These are phyloP conservation scores for Ivindomyrus marchei DNA, from an alignment of 2,113 vertebrate genomes.

Conservation along the genomic window DNA sequence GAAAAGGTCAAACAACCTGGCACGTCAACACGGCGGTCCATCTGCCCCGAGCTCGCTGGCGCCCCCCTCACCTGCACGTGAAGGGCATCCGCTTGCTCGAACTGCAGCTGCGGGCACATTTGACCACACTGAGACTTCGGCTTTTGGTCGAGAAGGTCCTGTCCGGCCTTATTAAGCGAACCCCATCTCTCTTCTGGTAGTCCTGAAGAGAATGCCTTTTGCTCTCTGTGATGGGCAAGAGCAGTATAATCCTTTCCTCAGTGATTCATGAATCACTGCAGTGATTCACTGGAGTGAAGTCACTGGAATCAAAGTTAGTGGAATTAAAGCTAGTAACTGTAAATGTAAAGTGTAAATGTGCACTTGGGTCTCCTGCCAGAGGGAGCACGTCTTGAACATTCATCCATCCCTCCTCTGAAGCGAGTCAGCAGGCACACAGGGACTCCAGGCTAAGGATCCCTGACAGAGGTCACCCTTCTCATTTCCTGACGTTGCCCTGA, in stretches of 20 bases:
- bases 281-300: not conserved
- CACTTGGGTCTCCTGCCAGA: not conserved
- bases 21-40: not conserved
- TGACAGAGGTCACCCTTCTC: not conserved
- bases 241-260: not conserved
- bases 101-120: slow-evolving; percentile 83
- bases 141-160: slow-evolving; percentile 70
- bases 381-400: not conserved
- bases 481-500: not conserved
- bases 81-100: slow-evolving; percentile 78
- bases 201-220: slow-evolving; percentile 86
- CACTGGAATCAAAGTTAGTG: not conserved
- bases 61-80: slow-evolving; percentile 80
- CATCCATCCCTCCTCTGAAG: not conserved
- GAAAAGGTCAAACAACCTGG: not conserved
- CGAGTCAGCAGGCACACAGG: not conserved
- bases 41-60: not conserved
- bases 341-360: not conserved
- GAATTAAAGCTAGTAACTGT: not conserved
- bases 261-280: not conserved
- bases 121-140: slow-evolving; percentile 69
- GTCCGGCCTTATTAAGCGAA: slow-evolving; percentile 66
- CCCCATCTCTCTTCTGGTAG: slow-evolving; percentile 79
- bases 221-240: slow-evolving; percentile 57
- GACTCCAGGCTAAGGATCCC: not conserved